phyloP scores from a whole-genome alignment of 2,888 invertebrate species.

The Philopedon plagiatum region DNA sequence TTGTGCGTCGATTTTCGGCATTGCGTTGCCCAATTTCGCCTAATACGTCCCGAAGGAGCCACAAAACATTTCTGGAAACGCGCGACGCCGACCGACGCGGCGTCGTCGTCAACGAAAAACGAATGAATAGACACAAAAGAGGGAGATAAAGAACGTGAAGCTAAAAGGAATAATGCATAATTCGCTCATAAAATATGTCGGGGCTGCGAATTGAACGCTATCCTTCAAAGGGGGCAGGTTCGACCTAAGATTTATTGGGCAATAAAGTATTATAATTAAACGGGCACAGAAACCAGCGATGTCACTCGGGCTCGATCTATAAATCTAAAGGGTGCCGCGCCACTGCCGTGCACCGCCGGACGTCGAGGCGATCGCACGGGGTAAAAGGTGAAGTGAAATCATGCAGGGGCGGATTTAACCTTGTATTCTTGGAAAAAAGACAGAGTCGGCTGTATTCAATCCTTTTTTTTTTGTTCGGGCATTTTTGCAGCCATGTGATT shows the following conservation, averaged over 20 bases:
- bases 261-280: conserved; percentile 87
- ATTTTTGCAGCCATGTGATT: no score
- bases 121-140: conserved; percentile 52
- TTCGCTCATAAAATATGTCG: conserved; percentile 80
- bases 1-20: conserved; percentile 41
- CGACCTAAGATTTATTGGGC: conserved; percentile 79
- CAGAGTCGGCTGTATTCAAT: no score
- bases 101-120: conserved; percentile 42
- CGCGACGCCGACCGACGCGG: no score
- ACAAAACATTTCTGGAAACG: conserved; percentile 60
- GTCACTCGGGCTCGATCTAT: conserved; percentile 70
- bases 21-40: conserved; percentile 56
- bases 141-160: conserved; percentile 55
- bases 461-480: no score
- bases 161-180: conserved; percentile 71
- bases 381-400: conserved; percentile 39
- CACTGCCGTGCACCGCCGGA: conserved; percentile 34
- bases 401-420: conserved; percentile 16
- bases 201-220: conserved; percentile 70
- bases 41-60: conserved; percentile 60
- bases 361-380: conserved; percentile 25
- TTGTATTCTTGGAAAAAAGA: not conserved
- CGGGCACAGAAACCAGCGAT: conserved; percentile 67
- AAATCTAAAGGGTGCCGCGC: conserved; percentile 59
- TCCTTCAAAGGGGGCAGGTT: conserved; percentile 72